A percentile compares a stretch with the other conserved stretches of the same genome.
Conservation (phyloP, 2,888 invertebrate genomes). For the Cenopis cana region DNA sequence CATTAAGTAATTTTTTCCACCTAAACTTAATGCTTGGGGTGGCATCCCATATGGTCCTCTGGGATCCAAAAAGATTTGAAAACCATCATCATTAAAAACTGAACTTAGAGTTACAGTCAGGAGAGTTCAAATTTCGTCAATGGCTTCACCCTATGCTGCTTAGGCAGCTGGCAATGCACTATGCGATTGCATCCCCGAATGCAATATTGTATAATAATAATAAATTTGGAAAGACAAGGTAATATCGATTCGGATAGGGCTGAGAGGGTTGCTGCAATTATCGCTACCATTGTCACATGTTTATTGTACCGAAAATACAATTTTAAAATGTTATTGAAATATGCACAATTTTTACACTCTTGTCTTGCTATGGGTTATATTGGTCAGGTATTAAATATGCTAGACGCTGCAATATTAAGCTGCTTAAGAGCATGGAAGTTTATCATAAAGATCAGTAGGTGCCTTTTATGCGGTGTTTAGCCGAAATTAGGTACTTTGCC, state of each 20-base stretch:
- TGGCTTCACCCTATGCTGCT: conserved; percentile 54
- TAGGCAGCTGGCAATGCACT: conserved; percentile 78
- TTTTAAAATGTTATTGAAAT: conserved; percentile 39
- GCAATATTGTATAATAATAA: conserved; percentile 81
- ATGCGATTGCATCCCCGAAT: conserved; percentile 71
- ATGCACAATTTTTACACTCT: conserved; percentile 16
- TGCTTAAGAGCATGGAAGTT: too few relatives aligned
- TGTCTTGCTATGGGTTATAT: background rate
- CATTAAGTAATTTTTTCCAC: conserved; percentile 82
- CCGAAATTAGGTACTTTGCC: too few relatives aligned
- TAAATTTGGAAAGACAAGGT: conserved; percentile 80
- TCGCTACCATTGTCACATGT: conserved; percentile 61
- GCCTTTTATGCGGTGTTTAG: too few relatives aligned
- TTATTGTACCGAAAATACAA: conserved; percentile 49
- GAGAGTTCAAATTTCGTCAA: conserved; percentile 51
- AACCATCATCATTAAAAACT: conserved; percentile 48
- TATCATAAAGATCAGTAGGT: too few relatives aligned
- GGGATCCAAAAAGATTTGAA: conserved; percentile 60
- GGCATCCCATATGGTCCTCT: conserved; percentile 77
- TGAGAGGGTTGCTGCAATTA: conserved; percentile 73
- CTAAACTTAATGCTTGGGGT: conserved; percentile 80
- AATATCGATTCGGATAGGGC: conserved; percentile 62
- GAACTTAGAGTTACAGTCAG: conserved; percentile 46
- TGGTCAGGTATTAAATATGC: background rate
- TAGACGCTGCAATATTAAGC: background rate